Evolutionary conservation across 92 coral and sea anemone genomes (phyloP).

Genomic region (Micromussa lordhowensis): DNA sequence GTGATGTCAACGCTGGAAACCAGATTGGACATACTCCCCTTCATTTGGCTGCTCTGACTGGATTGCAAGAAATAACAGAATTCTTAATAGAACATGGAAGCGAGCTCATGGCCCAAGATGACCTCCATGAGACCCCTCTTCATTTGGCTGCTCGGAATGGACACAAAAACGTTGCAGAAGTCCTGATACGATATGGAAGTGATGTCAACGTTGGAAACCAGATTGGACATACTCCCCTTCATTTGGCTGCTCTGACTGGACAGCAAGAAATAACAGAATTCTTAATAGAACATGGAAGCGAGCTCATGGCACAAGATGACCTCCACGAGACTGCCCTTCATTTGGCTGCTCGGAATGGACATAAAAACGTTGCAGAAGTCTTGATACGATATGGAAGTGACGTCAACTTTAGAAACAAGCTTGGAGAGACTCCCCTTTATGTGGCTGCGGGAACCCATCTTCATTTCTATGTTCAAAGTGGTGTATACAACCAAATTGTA

Average conservation of each 20-base stretch:
- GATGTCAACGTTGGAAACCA: neutral
- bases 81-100: neutral
- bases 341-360: neutral
- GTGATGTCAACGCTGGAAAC: neutral
- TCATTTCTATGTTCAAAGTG: too few species aligned
- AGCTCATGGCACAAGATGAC: neutral
- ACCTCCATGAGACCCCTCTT: constrained; percentile 16
- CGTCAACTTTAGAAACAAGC: neutral
- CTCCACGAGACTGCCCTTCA: neutral
- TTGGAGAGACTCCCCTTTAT: neutral
- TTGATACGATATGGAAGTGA: neutral
- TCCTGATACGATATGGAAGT: neutral
- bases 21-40: neutral
- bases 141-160: constrained; percentile 12
- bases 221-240: neutral
- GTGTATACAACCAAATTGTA: too few species aligned
- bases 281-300: neutral
- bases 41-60: neutral
- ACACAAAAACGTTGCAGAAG: neutral
- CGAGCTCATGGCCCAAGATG: neutral
- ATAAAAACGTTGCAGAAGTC: neutral
- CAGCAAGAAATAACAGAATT: neutral
- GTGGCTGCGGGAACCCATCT: too few species aligned
- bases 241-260: neutral
- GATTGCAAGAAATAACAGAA: neutral